Base-by-base conservation (phyloP, 92 coral and sea anemone genomes). In the Parazoanthus darwini region DNA sequence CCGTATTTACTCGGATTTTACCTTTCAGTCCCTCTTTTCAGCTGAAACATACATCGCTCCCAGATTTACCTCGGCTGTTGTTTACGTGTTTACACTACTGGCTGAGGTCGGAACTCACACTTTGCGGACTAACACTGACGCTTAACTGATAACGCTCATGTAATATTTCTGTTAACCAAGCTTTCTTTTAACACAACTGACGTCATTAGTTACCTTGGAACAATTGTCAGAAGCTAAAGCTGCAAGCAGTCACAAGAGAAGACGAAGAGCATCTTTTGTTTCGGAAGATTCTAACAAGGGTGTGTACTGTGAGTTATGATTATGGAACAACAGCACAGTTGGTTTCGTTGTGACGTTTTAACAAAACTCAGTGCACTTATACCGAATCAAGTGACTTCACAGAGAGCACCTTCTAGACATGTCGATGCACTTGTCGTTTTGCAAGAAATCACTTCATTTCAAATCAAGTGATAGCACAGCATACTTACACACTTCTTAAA, bases 201-300 rank as follows among this genome's bases (percentile, higher is more conserved):
- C 44, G 16, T 82, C 59, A 25, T 29, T 42, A 68, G 77, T 82
- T 82, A 77, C 63, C 11, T 39, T 6, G 78, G 86, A 4, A 71
- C 54, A 71, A 70, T 42, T 70, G 59, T 84, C 87, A 48, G 87
- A 70, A 72, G 59, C 66, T 73, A 84, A 39, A 44, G 78, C 46
- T 70, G 23, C 68, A 72, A 84, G 79, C 79, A 71, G 87, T 46
- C 39, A 58, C 67, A 72, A 25, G 29, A 84, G 87, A 84, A 84
- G 78, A 72, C 87, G 87, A 35, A 51, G 87, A 38, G 78, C 78
- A 29, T 84, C 87, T 68, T 51, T 84, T 84, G 87, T 84, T 84
- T 84, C 87, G 20, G 87, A 84, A 71, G 87, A 84, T 70, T 84
- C 87, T 70, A 70, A 75, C 87, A 84, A 84, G 87, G 87, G 87